Base-by-base conservation (phyloP, 2,888 invertebrate genomes). In the Ecliptopera silaceata region DNA sequence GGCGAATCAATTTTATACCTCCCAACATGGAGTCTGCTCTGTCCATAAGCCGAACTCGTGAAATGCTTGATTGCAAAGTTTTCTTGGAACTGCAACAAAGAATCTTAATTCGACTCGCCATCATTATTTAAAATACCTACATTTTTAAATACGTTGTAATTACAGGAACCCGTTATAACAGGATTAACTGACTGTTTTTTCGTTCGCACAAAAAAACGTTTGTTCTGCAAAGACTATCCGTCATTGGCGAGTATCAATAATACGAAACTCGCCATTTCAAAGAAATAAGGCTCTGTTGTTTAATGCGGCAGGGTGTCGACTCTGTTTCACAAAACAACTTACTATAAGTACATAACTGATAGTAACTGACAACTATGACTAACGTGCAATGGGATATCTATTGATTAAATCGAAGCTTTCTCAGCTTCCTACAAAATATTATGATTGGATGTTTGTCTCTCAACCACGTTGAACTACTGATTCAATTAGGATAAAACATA, bases 51-150 rank as follows among this genome's bases (percentile, higher is more conserved):
- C 15, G 12, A n/a, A 43, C 44, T 51, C 56, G 43, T 22, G 36
- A 48, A 41, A 38, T 39, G 51, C 32, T 55, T 39, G 39, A 47
- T 49, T 54, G 32, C 50, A 12, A 43, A 50, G 47, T 38, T 29
- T 59, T 59, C 63, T 59, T 6, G 43, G 63, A 57, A 59, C 15
- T 1, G 22, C 46, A 46, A 59, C 55, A 50, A 57, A 44, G 54
- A 49, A 48, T 12, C 26, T 51, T 54, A 47, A 44, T 42, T 44
- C 26, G 31, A 46, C 26, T n/a, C n/a, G 41, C 32, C 45, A 55
- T 45, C 48, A 45, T 41, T n/a, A n/a, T n/a, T n/a, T 34, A 48
- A 47, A 31, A 10, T 18, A 20, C 15, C 22, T 15, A 32, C 15
- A 22, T 15, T 12, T 17, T 44, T 18, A 44, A 45, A 39, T 45